phyloP scores from a whole-genome alignment of 1,140 invertebrate species.

The Drosophila suzukii region DNA sequence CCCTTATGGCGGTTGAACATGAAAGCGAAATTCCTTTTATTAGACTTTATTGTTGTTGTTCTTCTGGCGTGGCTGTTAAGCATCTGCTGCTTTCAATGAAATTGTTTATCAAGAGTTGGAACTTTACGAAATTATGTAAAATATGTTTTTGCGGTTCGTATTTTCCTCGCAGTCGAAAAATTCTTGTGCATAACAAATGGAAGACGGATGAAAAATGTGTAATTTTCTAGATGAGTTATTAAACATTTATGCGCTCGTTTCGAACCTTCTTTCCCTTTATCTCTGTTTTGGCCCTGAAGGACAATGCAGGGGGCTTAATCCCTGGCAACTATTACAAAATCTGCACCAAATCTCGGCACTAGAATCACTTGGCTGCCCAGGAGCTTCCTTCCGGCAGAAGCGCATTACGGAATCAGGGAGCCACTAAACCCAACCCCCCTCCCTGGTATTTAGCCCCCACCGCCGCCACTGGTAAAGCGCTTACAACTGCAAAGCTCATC shows the following conservation, averaged over 20 bases:
- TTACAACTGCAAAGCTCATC: slow-evolving; percentile 68
- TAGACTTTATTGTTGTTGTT: slow-evolving; percentile 58
- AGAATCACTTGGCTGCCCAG: slow-evolving; percentile 40
- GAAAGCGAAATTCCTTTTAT: slow-evolving; percentile 79
- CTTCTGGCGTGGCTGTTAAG: slow-evolving; percentile 41
- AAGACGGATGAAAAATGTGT: slow-evolving; percentile 50
- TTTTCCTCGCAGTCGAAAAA: slow-evolving; percentile 29
- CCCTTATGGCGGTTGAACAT: slow-evolving; percentile 56
- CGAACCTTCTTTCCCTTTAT: neutral
- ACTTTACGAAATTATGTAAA: slow-evolving; percentile 76
- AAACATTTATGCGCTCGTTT: slow-evolving; percentile 56
- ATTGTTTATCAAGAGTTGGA: slow-evolving; percentile 79
- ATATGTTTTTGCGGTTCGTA: slow-evolving; percentile 66
- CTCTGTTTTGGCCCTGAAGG: neutral
- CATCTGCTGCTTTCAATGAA: slow-evolving; percentile 74
- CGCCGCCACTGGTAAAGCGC: slow-evolving; percentile 49
- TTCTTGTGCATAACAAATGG: slow-evolving; percentile 21
- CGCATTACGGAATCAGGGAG: slow-evolving; percentile 50
- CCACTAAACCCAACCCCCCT: neutral
- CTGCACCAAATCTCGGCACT: slow-evolving; percentile 37
- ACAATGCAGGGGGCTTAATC: slow-evolving; percentile 39
- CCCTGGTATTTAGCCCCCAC: neutral
- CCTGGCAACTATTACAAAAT: slow-evolving; percentile 54
- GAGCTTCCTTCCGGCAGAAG: slow-evolving; percentile 38
- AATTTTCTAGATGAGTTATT: slow-evolving; percentile 74